These are phyloP conservation scores for Leucopternis melanops DNA, from an alignment of 2,113 vertebrate genomes.

Conservation along the genomic window DNA sequence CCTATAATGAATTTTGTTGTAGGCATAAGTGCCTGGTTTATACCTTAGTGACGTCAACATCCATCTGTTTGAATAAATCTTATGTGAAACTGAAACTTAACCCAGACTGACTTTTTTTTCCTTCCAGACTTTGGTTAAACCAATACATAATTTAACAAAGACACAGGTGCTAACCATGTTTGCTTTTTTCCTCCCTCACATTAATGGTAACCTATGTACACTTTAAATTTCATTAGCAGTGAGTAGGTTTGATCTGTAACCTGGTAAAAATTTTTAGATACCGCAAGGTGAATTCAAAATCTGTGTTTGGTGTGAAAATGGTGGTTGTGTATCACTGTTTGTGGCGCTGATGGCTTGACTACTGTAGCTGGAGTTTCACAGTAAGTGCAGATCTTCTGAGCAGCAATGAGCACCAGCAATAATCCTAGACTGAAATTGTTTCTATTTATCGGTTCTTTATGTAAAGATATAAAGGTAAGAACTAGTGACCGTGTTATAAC, in stretches of 20 bases:
- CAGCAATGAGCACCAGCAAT: neutral
- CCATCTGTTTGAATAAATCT: neutral
- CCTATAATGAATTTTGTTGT: neutral
- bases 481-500: neutral
- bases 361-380: neutral
- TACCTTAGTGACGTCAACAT: neutral
- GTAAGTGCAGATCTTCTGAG: neutral
- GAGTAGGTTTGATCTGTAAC: neutral
- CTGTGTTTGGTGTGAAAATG: neutral
- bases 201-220: neutral
- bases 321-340: rapidly evolving
- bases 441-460: neutral
- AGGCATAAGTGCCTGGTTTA: neutral
- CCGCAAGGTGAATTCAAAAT: neutral
- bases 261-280: neutral
- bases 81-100: neutral
- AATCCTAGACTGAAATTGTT: neutral
- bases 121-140: neutral
- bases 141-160: neutral
- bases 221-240: neutral
- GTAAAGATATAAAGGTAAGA: neutral
- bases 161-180: rapidly evolving
- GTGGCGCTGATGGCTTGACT: neutral
- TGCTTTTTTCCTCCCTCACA: neutral
- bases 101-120: neutral